Evolutionary conservation across 2,113 vertebrate genomes (phyloP), one percentile per base, ranked within the genome.

Genomic region (Perca flavescens): DNA sequence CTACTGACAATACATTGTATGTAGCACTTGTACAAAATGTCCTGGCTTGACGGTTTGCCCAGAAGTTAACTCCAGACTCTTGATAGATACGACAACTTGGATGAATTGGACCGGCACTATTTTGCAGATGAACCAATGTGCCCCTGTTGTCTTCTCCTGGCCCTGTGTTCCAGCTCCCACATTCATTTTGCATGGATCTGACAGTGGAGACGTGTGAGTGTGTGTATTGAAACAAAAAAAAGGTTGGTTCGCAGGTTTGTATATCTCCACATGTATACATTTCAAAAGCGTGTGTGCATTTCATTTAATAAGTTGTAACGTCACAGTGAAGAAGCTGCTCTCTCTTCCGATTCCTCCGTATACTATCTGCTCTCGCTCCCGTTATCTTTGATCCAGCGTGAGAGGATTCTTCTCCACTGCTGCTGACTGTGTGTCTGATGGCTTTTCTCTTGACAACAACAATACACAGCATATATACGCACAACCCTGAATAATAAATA

Each of bases 401-500:
- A 75, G 74, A 80, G 36, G 62, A 36, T 36, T 50, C 46, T 31
- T 49, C 63, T 47, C 63, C 63, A 21, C 63, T 15, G 22, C 28
- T 16, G 15, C 22, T 22, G 31, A 6, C 72, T 34, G 40, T 6
- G 0, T 1, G 43, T 56, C 64, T 14, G 15, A 0, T 82, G 67
- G 57, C 58, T 79, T 64, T 73, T 52, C 28, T 73, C 10, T 72
- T 4, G 4, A 63, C 13, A 25, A 57, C 13, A 66, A 7, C 11
- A 60, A 25, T 13, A 15, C 62, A 28, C 47, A 46, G 31, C 79
- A 54, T 87, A 73, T 60, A 70, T 13, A 21, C 25, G 28, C 77
- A 64, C 69, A 76, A 47, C 4, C 25, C 13, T 47, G 34, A 79
- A 70, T 57, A 85, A 88, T 88, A 84, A 84, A 90, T 2, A 19